These are phyloP conservation scores for Budorcas taxicolor DNA, from an alignment of 2,113 vertebrate genomes.

Conservation along the genomic window DNA sequence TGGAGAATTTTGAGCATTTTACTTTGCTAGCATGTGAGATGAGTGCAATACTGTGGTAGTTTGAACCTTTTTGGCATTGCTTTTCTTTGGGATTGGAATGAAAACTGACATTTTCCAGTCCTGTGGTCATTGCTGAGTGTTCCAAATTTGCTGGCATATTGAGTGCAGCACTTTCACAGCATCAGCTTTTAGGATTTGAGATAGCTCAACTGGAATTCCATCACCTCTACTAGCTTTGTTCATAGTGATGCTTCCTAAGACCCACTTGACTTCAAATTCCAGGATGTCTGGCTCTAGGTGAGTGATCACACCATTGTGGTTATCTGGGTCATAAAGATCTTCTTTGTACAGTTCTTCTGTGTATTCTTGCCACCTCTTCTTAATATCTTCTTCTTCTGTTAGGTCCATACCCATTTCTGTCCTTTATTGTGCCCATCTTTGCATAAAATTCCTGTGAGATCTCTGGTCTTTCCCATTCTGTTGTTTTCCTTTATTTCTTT, in stretches of 20 bases:
- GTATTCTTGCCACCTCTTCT: not conserved
- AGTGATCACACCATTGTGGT: not conserved
- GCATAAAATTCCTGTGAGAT: not conserved
- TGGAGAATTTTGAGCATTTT: too few relatives aligned
- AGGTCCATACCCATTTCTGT: not conserved
- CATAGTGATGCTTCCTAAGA: not conserved
- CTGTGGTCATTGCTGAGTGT: not conserved
- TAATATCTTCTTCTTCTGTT: not conserved
- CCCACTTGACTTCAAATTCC: not conserved
- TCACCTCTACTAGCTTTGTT: not conserved
- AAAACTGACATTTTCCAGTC: not conserved
- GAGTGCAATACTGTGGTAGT: too few relatives aligned
- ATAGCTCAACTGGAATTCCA: not conserved
- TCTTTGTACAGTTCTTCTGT: not conserved
- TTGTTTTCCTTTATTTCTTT: not conserved
- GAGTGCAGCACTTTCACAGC: not conserved
- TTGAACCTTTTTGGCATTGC: not conserved
- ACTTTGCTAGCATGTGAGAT: too few relatives aligned
- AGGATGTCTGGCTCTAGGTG: not conserved
- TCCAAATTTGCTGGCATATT: not conserved
- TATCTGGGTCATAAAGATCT: not conserved
- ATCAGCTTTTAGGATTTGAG: not conserved
- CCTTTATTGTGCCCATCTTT: not conserved
- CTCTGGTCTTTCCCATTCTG: not conserved
- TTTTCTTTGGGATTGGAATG: not conserved